phyloP scores from a whole-genome alignment of 37 sponge, comb jelly and placozoan species.

The Eunapius fragilis region DNA sequence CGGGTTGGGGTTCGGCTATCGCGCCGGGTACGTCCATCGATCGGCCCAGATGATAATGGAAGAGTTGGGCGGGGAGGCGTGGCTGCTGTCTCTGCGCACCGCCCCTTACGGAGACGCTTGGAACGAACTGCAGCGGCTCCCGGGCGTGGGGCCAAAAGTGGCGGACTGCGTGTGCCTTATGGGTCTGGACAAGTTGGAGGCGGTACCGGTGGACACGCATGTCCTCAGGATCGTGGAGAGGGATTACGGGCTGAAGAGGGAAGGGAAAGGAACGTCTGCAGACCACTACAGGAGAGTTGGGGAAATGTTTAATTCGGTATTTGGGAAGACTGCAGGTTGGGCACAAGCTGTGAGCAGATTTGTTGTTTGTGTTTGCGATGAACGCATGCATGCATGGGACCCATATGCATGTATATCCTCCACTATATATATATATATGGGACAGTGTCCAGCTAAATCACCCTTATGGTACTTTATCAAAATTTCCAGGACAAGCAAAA shows the following conservation, averaged over 20 bases:
- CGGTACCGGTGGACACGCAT: constrained; percentile 96
- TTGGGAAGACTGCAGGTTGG: constrained; percentile 87
- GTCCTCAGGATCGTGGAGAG: constrained; percentile 72
- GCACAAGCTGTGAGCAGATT: constrained; percentile 76
- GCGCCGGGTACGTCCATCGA: constrained; percentile 78
- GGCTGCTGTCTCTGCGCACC: constrained; percentile 25
- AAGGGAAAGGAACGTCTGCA: constrained; percentile 25
- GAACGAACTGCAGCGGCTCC: constrained; percentile 53
- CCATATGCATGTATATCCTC: too few relatives aligned
- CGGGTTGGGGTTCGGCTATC: constrained; percentile 91
- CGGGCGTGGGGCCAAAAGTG: constrained; percentile 91
- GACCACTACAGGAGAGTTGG: constrained; percentile 49
- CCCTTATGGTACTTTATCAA: too few relatives aligned
- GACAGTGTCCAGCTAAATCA: too few relatives aligned
- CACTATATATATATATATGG: too few relatives aligned
- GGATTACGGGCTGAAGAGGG: constrained; percentile 61
- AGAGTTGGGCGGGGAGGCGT: constrained; percentile 26
- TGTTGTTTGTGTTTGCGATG: not conserved
- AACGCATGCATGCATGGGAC: too few relatives aligned
- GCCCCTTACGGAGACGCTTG: constrained; percentile 44
- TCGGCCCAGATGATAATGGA: constrained; percentile 40
- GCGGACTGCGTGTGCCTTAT: constrained; percentile 97
- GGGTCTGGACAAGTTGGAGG: constrained; percentile 83
- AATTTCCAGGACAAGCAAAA: too few relatives aligned
- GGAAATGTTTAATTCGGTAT: constrained; percentile 69